Base-by-base conservation (phyloP, 2,888 invertebrate species). In the Drosophila rubida region DNA sequence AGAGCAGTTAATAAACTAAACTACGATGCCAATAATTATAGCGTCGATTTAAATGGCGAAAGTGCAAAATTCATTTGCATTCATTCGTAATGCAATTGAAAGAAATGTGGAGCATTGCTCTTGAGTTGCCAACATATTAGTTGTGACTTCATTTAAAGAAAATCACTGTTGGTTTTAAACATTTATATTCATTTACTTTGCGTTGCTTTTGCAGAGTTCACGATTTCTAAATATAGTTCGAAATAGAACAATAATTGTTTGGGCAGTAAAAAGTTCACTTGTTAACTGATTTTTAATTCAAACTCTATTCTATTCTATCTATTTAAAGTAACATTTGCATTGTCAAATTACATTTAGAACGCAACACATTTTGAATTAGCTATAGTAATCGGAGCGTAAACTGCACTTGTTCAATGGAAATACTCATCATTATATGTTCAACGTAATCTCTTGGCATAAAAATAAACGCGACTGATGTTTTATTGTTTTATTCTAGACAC, bases 1-100 rank as follows among this genome's bases (percentile, higher is more conserved):
- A 41, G 39, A 27, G 19, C 37, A n/a, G 27, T 72, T 72, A 42
- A 55, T 48, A 37, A 57, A 57, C 30, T 39, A 32, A 44, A 16
- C 30, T 32, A 2, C 16, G 8, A 25, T 30, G 30, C 30, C 25
- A 45, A 23, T 8, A 37, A 14, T n/a, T 37, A 37, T 32, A n/a
- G n/a, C n/a, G 11, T n/a, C n/a, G 32, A 11, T 32, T 32, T 14
- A 37, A 14, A 13, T 7, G 3, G 23, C 49, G 41, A 14, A 57
- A 46, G 46, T 35, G 49, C 14, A 23, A 60, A 41, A 27, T 59
- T 16, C 13, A 39, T 3, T 9, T 13, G 48, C 4, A 30, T 13
- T 23, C 16, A 8, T 11, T 9, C 4, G 14, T 4, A 11, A 11
- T 35, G 13, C 13, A 13, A 16, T 49, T n/a, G 5, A 14, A 8